These are phyloP conservation scores for Kryphioiulus occultus DNA, from an alignment of 2,888 invertebrate genomes.

Conservation along the genomic window DNA sequence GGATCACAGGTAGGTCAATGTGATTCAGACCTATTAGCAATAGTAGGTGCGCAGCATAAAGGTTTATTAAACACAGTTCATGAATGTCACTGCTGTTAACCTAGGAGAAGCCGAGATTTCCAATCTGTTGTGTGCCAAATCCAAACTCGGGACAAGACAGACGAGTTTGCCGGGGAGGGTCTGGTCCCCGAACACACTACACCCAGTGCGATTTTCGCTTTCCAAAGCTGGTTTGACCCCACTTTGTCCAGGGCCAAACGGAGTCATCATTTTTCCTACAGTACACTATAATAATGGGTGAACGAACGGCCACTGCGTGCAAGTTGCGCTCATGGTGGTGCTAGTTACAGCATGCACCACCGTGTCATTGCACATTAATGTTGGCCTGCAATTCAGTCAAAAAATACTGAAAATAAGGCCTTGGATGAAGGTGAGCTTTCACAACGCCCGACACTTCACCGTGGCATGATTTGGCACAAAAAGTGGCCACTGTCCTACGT, in stretches of 20 bases:
- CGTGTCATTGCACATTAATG: not conserved
- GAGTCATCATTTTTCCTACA: not conserved
- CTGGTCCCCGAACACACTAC: not conserved
- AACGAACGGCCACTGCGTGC: slow-evolving; percentile 21
- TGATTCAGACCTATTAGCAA: not conserved
- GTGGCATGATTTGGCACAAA: not conserved
- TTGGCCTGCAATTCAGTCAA: not conserved
- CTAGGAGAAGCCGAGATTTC: not conserved
- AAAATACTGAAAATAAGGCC: not conserved
- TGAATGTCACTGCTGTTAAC: not conserved
- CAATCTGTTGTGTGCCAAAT: not conserved
- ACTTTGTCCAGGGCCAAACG: not conserved
- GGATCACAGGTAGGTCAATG: not conserved
- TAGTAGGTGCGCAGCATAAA: not conserved
- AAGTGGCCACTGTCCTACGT: not conserved
- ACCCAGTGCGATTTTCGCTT: not conserved
- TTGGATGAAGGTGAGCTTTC: slow-evolving; percentile 31
- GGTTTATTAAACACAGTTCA: not conserved
- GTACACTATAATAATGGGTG: slow-evolving; percentile 8
- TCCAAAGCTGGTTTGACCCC: not conserved
- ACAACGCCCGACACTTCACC: not conserved
- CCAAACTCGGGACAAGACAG: slow-evolving; percentile 11
- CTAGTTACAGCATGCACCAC: not conserved
- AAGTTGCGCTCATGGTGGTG: not conserved
- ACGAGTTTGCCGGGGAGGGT: not conserved